Conservation (phyloP, 2,797 vertebrate genomes). For the Sebastes reedi region DNA sequence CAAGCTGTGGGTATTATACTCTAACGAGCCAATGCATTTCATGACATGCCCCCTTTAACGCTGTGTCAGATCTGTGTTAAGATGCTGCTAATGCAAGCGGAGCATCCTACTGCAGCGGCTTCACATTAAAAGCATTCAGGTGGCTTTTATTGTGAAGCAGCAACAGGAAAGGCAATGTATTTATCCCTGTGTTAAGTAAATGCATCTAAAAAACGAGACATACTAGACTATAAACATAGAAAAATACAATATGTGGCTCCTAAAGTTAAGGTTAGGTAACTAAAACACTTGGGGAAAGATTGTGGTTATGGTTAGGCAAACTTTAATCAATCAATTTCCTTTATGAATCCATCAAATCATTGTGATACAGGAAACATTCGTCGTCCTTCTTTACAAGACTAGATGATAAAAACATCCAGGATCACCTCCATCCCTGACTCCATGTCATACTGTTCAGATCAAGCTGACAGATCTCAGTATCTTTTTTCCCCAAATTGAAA, state of each 20-base stretch:
- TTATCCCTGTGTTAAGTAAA: not conserved
- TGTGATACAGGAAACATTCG: constrained; percentile 1
- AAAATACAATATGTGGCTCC: too few species aligned
- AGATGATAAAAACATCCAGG: not conserved
- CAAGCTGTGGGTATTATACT: too few species aligned
- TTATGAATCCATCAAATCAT: not conserved
- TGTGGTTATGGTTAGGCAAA: not conserved
- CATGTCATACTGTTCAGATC: constrained; percentile 61
- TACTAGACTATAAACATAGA: too few species aligned
- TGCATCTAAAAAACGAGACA: not conserved
- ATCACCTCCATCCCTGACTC: constrained; percentile 47
- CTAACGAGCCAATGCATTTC: too few species aligned
- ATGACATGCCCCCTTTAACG: too few species aligned
- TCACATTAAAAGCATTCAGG: too few species aligned
- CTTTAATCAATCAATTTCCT: constrained; percentile 18
- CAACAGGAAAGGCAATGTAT: not conserved
- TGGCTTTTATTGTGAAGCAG: not conserved
- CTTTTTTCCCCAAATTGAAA: constrained; percentile 66
- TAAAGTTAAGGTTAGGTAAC: fast-evolving
- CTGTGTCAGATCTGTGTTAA: not conserved
- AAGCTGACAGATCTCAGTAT: constrained; percentile 68
- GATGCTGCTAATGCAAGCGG: too few species aligned
- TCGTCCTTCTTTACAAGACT: not conserved
- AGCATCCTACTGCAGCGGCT: too few species aligned
- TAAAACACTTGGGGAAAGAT: not conserved